These are phyloP conservation scores for Periophthalmodon schlosseri DNA, from an alignment of 2,113 vertebrate species.

Conservation along the genomic window DNA sequence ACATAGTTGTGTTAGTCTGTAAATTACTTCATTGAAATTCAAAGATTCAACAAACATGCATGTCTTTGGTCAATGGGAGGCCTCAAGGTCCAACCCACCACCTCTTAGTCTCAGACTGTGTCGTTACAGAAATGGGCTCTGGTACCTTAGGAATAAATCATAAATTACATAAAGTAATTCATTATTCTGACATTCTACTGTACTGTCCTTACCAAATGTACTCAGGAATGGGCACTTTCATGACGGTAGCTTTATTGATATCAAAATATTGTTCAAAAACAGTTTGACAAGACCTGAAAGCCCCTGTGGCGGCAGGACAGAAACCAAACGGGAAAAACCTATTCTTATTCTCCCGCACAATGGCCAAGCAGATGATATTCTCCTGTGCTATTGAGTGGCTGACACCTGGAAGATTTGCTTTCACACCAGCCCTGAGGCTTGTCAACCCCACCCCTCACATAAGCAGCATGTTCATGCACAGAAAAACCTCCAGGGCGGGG, in stretches of 20 bases:
- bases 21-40: background rate
- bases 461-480: constrained; percentile 70
- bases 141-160: no score
- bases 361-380: constrained; percentile 64
- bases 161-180: background rate
- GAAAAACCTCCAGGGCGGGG: constrained; percentile 63
- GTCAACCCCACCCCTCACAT: constrained; percentile 67
- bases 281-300: constrained; percentile 37
- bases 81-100: background rate
- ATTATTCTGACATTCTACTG: background rate
- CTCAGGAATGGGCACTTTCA: background rate
- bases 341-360: constrained; percentile 62
- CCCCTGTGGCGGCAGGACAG: constrained; percentile 33
- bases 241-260: background rate
- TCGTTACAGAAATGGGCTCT: no score
- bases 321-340: constrained; percentile 47
- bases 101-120: no score
- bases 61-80: background rate
- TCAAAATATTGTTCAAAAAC: background rate
- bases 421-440: constrained; percentile 67
- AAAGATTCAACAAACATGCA: background rate
- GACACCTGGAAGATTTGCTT: constrained; percentile 78
- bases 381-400: constrained; percentile 52
- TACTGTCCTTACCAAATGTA: background rate
- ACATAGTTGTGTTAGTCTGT: background rate